Evolutionary conservation across 2,888 invertebrate species (phyloP).

Genomic region (Thera obeliscata): DNA sequence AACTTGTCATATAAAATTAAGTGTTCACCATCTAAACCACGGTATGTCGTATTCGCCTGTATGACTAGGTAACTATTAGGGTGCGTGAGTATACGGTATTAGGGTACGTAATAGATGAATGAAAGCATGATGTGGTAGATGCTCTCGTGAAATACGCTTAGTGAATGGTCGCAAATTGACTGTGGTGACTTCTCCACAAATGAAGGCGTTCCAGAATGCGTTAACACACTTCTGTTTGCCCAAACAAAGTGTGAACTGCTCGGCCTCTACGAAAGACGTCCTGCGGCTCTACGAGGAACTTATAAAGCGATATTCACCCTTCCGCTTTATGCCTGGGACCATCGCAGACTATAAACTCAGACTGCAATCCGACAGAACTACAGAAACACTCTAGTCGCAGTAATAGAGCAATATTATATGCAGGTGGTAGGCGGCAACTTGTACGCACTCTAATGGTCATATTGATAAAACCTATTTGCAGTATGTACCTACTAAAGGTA

Average conservation of each 20-base stretch:
- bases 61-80: constrained; percentile 3
- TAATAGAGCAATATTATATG: neutral
- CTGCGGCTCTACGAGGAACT: neutral
- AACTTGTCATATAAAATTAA: constrained; percentile 19
- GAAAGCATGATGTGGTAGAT: neutral
- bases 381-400: neutral
- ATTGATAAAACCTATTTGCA: neutral
- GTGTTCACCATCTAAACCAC: constrained; percentile 28
- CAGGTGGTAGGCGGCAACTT: neutral
- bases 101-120: neutral
- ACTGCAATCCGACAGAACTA: no score
- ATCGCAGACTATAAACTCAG: neutral
- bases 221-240: constrained; percentile 14
- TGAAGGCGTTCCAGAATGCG: constrained; percentile 6
- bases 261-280: neutral
- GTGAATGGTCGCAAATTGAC: neutral
- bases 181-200: neutral
- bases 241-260: constrained; percentile 6
- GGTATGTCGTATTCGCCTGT: constrained; percentile 21
- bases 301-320: neutral
- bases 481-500: neutral
- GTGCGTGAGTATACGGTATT: neutral
- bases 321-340: neutral
- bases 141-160: neutral
- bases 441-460: neutral